phyloP scores from a whole-genome alignment of 2,113 vertebrate species.

The Odobenus rosmarus region DNA sequence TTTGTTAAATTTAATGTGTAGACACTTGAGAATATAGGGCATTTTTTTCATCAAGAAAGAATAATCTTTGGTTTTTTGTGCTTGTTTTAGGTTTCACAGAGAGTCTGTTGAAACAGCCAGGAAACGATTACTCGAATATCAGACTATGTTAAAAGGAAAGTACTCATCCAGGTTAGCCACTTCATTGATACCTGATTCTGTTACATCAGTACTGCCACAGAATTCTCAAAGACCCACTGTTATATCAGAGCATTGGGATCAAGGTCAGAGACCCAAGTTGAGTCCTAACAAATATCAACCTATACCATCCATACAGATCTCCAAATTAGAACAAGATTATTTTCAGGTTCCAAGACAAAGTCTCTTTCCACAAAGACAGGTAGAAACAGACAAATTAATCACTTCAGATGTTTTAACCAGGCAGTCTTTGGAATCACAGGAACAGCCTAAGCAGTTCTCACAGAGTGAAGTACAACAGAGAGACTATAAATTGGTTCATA shows the following conservation, averaged over 20 bases:
- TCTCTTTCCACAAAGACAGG: slow-evolving; percentile 33
- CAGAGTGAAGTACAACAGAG: not conserved
- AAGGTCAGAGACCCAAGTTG: not conserved
- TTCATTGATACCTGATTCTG: not conserved
- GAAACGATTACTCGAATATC: slow-evolving; percentile 91
- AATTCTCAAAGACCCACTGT: not conserved
- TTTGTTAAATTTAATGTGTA: slow-evolving; percentile 15
- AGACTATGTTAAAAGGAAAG: slow-evolving; percentile 86
- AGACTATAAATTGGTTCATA: slow-evolving; percentile 61
- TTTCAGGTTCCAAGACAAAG: not conserved
- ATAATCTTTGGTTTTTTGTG: slow-evolving; percentile 10
- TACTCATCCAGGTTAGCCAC: slow-evolving; percentile 70
- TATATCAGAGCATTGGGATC: not conserved
- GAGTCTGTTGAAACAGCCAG: slow-evolving; percentile 88
- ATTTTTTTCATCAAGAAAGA: slow-evolving; percentile 19
- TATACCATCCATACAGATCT: not conserved
- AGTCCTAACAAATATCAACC: not conserved
- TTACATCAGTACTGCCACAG: not conserved
- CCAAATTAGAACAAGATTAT: not conserved
- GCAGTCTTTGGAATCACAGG: slow-evolving; percentile 34
- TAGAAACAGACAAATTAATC: not conserved
- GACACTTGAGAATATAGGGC: not conserved
- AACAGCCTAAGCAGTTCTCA: not conserved
- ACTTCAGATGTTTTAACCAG: not conserved
- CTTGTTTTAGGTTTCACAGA: slow-evolving; percentile 88